Conservation (phyloP, 2,113 vertebrate genomes). For the Isichthys henryi region DNA sequence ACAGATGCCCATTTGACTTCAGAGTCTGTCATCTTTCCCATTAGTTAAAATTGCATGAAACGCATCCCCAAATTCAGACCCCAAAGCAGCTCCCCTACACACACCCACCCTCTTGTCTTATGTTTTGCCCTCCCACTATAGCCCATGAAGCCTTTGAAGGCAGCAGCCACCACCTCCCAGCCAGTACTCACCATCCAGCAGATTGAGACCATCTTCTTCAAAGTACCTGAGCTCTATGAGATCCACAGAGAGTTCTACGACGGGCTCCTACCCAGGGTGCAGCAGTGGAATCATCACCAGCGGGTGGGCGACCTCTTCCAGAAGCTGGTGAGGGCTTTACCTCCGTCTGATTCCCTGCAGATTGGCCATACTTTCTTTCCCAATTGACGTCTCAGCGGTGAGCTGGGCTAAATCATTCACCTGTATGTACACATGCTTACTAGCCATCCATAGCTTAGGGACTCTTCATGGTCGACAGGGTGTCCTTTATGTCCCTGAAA, state of each 20-base stretch:
- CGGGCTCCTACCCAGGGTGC: constrained; percentile 81
- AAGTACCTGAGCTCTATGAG: constrained; percentile 96
- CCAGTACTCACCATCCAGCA: constrained; percentile 84
- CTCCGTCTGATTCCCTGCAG: not conserved
- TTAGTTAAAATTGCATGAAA: not conserved
- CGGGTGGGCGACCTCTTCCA: constrained; percentile 96
- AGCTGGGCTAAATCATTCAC: not conserved
- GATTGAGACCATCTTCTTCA: constrained; percentile 99
- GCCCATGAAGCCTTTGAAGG: constrained; percentile 98
- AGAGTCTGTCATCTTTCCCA: not conserved
- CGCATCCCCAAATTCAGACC: not conserved
- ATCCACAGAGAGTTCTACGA: constrained; percentile 98
- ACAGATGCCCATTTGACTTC: not conserved
- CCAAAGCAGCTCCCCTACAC: not conserved
- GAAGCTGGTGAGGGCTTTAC: constrained; percentile 73
- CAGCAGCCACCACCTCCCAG: constrained; percentile 93
- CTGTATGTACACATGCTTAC: not conserved
- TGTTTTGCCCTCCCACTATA: constrained; percentile 36
- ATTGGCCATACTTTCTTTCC: not conserved
- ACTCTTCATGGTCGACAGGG: not conserved
- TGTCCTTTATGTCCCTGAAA: not conserved
- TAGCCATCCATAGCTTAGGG: too few species aligned
- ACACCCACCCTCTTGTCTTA: not conserved
- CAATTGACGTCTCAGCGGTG: not conserved
- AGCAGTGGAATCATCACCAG: constrained; percentile 93